Base-by-base conservation (phyloP, 2,797 vertebrate species). In the Labroides dimidiatus region DNA sequence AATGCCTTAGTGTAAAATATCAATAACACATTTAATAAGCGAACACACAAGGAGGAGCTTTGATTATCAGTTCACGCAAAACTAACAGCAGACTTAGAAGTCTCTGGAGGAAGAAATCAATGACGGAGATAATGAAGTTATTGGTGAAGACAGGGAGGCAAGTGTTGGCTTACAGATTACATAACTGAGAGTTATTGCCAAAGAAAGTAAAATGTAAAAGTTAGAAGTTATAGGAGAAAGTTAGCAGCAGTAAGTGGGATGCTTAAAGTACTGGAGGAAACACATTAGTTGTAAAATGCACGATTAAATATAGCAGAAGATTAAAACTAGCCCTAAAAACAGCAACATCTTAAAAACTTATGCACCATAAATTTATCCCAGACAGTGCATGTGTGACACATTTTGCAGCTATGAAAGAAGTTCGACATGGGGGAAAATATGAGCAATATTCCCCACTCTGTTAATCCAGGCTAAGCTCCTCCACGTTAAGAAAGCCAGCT, bases 1-100 rank as follows among this genome's bases (percentile, higher is more conserved):
- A 2, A 45, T 10, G 24, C 19, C 41, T 23, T 19, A 2, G n/a
- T 36, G 41, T 4, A 41, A 69, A 72, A 61, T 72, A 69, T 74
- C 66, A 73, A 53, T 69, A 66, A 53, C 15, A 53, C 45, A 63
- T 62, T 69, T 48, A 71, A 62, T 59, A 69, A 56, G 53, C 3
- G 2, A 20, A 9, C n/a, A 1, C 33, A 33, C 36, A 33, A 64
- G 39, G 42, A 64, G n/a, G 39, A 20, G 37, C n/a, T 41, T 17
- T 54, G 49, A 27, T 63, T 69, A 44, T 51, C 15, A 27, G 55
- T 70, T 47, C 59, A 39, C 54, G 37, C 24, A 24, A 49, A 12
- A 54, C 57, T 55, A 48, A 62, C 16, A 14, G 30, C 50, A 33
- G 47, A 59, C 57, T 69, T 43, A 27, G 17, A 12, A 2, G 20